phyloP scores from a whole-genome alignment of 2,888 invertebrate genomes.

The Lissocephala sabroskyi region DNA sequence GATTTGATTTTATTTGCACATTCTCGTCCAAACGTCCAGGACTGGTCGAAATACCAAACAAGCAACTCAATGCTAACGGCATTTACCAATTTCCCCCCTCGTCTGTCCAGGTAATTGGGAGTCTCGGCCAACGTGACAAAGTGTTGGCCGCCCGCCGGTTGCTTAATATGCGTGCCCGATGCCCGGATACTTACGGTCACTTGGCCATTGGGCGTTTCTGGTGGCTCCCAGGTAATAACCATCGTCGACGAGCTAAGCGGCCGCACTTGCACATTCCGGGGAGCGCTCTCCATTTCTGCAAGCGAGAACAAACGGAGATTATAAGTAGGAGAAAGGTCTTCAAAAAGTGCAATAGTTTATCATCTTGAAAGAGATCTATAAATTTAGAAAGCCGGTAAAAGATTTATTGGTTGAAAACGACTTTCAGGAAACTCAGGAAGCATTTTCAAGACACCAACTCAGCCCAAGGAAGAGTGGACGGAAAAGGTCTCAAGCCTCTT shows the following conservation, averaged over 20 bases:
- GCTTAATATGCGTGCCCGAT: slow-evolving; percentile 40
- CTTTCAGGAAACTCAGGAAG: too few species aligned
- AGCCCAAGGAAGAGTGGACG: too few species aligned
- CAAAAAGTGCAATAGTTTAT: too few species aligned
- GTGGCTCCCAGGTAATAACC: slow-evolving; percentile 98
- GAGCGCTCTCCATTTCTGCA: slow-evolving; percentile 95
- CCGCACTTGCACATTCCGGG: slow-evolving; percentile 93
- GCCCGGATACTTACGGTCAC: slow-evolving; percentile 84
- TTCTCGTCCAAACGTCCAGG: slow-evolving; percentile 39
- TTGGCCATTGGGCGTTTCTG: slow-evolving; percentile 97
- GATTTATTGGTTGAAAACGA: too few species aligned
- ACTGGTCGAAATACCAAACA: slow-evolving; percentile 21
- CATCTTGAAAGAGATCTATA: too few species aligned
- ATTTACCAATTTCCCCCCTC: slow-evolving; percentile 16
- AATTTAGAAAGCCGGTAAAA: too few species aligned
- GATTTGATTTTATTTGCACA: slow-evolving; percentile 47
- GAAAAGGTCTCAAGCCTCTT: too few species aligned
- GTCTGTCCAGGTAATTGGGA: too few species aligned
- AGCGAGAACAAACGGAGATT: not conserved
- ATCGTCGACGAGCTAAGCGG: slow-evolving; percentile 96
- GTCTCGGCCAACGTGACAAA: slow-evolving; percentile 33
- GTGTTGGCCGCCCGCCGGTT: slow-evolving; percentile 28
- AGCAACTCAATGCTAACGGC: slow-evolving; percentile 34
- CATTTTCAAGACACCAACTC: too few species aligned
- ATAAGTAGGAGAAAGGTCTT: too few species aligned